These are phyloP conservation scores for Synodontis membranacea DNA, from an alignment of 2,113 vertebrate genomes.

Conservation along the genomic window DNA sequence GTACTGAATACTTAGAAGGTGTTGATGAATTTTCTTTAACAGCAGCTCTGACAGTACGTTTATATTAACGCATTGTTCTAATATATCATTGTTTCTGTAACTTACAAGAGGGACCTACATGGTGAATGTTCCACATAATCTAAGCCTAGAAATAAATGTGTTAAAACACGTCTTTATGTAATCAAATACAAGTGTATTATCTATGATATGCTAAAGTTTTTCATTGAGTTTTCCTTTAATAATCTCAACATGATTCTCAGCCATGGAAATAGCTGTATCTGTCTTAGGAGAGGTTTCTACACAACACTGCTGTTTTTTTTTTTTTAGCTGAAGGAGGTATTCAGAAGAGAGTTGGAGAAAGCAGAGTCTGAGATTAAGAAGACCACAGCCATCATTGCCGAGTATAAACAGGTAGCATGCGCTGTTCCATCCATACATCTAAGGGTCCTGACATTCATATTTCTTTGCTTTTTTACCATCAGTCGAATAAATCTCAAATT, in stretches of 20 bases:
- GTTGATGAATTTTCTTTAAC: background rate
- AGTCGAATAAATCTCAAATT: background rate
- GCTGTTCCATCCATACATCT: background rate
- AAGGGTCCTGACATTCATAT: background rate
- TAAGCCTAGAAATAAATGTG: background rate
- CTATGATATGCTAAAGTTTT: background rate
- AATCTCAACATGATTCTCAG: background rate
- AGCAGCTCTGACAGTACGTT: background rate
- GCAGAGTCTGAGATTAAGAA: conserved; percentile 97
- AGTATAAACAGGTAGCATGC: conserved; percentile 90
- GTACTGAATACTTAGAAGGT: no score
- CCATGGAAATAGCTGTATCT: background rate
- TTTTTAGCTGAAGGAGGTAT: conserved; percentile 91
- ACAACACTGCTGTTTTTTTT: background rate
- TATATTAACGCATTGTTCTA: background rate
- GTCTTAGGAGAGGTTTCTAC: background rate
- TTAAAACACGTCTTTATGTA: background rate
- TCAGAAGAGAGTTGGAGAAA: conserved; percentile 95
- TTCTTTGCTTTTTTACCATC: background rate
- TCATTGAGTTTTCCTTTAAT: background rate
- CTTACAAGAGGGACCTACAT: background rate
- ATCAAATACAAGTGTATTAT: background rate
- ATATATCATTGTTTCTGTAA: background rate
- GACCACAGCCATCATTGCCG: conserved; percentile 94
- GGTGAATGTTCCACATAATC: background rate